Evolutionary conservation across 1,140 invertebrate species (phyloP).

Genomic region (Bathynomus jamesi): DNA sequence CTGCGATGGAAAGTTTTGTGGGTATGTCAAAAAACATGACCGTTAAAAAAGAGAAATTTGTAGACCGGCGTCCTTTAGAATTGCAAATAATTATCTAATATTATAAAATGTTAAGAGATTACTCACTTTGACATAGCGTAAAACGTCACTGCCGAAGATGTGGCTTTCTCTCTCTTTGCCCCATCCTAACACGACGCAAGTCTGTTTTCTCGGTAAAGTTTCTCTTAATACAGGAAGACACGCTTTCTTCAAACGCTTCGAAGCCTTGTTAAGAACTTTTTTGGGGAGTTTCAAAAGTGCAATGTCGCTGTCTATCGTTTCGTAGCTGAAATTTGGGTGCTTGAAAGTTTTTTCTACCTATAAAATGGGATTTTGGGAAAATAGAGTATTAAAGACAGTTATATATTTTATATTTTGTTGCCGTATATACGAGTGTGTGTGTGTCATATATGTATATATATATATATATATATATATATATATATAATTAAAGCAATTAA

Average conservation of each 20-base stretch:
- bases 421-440: not conserved
- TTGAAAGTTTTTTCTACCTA: slow-evolving; percentile 44
- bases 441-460: not conserved
- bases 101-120: too few relatives aligned
- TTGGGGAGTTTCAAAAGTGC: slow-evolving; percentile 64
- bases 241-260: not conserved
- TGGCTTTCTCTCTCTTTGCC: slow-evolving; percentile 64
- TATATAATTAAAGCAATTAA: too few relatives aligned
- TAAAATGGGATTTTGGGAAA: too few relatives aligned
- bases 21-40: too few relatives aligned
- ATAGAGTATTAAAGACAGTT: too few relatives aligned
- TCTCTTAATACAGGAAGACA: slow-evolving; percentile 57
- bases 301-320: slow-evolving; percentile 85
- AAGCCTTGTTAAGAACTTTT: not conserved
- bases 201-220: slow-evolving; percentile 48
- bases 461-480: slow-evolving; percentile 3
- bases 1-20: too few relatives aligned
- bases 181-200: slow-evolving; percentile 68
- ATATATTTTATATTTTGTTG: too few relatives aligned
- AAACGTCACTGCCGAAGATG: slow-evolving; percentile 59
- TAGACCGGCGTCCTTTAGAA: too few relatives aligned
- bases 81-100: too few relatives aligned
- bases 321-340: slow-evolving; percentile 74
- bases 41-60: too few relatives aligned
- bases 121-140: slow-evolving; percentile 64